Base-by-base conservation (phyloP, 1,140 invertebrate species). In the Melipona quadrifasciata region DNA sequence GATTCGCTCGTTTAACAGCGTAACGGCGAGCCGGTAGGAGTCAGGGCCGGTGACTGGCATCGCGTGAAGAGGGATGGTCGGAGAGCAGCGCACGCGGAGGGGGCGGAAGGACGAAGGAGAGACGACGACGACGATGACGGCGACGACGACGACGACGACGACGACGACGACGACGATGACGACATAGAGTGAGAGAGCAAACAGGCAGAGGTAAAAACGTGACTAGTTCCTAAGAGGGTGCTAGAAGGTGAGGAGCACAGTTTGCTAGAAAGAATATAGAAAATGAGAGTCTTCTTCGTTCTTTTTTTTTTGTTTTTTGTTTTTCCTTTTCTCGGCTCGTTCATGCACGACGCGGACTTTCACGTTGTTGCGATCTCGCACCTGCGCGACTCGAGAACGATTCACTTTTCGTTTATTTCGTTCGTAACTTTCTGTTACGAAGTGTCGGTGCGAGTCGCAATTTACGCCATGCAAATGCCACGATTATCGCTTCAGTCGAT, bases 1-100 rank as follows among this genome's bases (percentile, higher is more conserved):
- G 92, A 92, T 92, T 87, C 92, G 92, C 92, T 93, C 91, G 92
- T 93, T 93, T 93, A 93, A 93, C 92, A 93, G 89, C 84, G 90
- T 92, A 93, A 92, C 92, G 90, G 91, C 85, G 82, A 90, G 82
- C 58, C 79, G 64, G 86, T 65, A 84, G 34, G 76, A 88, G 78
- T 75, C 67, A 77, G 87, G 80, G 83, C 71, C 80, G 80, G 83
- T 88, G 83, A 89, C 72, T 70, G 80, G 61, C 72, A 51, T n/a
- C 68, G 72, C 8, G 64, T 27, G 27, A 31, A 65, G 39, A 82
- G 74, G 74, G 31, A 73, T n/a, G 14, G 53, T 34, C 39, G 27
- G 31, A 61, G 51, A 67, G 21, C 39, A 70, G 10, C 27, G 10
- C 39, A 47, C 39, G 39, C 39, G 39, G 10, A 47, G 39, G 10